Base-by-base conservation (phyloP, 2,888 invertebrate species). In the Pteria penguin region DNA sequence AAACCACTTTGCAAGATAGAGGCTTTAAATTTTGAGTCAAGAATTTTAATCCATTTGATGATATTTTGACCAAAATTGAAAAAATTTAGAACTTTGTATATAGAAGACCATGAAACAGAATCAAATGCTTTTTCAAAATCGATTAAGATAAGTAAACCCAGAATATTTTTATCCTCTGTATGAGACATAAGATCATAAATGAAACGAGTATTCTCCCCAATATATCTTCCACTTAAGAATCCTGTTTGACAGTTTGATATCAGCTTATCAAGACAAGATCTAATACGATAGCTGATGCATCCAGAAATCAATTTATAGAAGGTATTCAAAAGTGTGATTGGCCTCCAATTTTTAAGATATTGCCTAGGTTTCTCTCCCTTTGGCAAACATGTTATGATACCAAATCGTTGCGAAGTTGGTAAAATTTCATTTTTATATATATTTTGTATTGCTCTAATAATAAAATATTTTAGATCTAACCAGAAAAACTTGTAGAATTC, bases 121-220 rank as follows among this genome's bases (percentile, higher is more conserved):
- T 72, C 72, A 31, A 61, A 60, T 4, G 52, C 62, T 71, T 71
- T 71, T 62, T 61, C 61, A 52, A 70, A 61, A 61, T 71, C 71
- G 1, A 71, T 29, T 32, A 58, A 18, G 29, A 58, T 27, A 22
- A 69, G 11, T 26, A 36, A 29, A 5, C 68, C 62, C 11, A 18
- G 71, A 24, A 45, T 61, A 8, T 52, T 36, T 11, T 5, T 1
- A 4, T 36, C 33, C 27, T 61, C 33, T 4, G 72, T 55, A n/a
- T 62, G 22, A n/a, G 22, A 11, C 55, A 72, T 63, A 8, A 65
- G 18, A 33, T 52, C 72, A 63, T 54, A 65, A 0, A 72, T 14
- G 14, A 55, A 31, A 18, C 54, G 18, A n/a, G 45, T 65, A 36
- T 65, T 72, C n/a, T 72, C 65, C 5, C 32, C 65, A 3, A 65